Base-by-base conservation (phyloP, 2,888 invertebrate genomes). In the Adineta ricciae region DNA sequence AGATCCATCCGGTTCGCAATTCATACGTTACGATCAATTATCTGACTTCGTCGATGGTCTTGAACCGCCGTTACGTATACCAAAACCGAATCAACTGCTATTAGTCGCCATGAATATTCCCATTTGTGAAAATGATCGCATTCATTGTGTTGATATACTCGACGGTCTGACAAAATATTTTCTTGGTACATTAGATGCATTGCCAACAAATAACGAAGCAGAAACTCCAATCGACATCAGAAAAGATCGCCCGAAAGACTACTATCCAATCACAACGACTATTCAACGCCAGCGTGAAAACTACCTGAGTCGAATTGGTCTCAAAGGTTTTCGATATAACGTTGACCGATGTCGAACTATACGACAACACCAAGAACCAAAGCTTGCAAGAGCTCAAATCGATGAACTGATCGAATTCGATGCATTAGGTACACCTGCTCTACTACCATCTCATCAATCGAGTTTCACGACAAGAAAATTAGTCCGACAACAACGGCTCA, bases 41-140 rank as follows among this genome's bases (percentile, higher is more conserved):
- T 95, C 96, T 32, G 96, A 97, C 89, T 97, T 98, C 92, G 92
- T 97, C 88, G 96, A 97, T 91, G 95, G 96, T 88, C 93, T 98
- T 87, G 97, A 98, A 91, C 96, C 96, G 87, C 98, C 97, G 87
- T 92, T 98, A 88, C 88, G 96, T 92, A 96, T 98, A 89, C 96
- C 96, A 92, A 96, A 96, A 91, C 97, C 97, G 88, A 97, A 97
- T 92, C 96, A 97, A 92, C 97, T 96, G 93, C 96, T 97, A 93
- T 95, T 98, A 91, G 96, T 97, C 90, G 95, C 96, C 89, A 95
- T 98, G 95, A 96, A 97, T 92, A 97, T 98, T 91, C 95, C 97
- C 88, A 97, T 98, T 91, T 98, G 97, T 92, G 95, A 96, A 91
- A 91, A 95, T 88, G 97, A 97, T 91, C 93, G 94, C 92, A 96